Evolutionary conservation across 2,113 vertebrate genomes (phyloP).

Genomic region (Pluvialis apricaria): DNA sequence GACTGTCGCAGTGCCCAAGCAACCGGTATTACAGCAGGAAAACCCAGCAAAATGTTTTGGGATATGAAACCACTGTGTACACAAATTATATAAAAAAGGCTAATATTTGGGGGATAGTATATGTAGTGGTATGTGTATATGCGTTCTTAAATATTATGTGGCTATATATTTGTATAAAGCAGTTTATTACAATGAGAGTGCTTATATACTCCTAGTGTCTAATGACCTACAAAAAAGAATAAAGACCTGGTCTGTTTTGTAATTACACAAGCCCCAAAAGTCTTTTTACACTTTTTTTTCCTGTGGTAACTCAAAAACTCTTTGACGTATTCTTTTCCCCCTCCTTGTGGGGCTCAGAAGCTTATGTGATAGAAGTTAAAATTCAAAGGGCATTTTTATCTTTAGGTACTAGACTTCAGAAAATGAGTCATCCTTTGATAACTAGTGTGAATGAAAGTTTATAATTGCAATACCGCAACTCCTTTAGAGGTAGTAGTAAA

Average conservation of each 20-base stretch:
- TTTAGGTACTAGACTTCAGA: not conserved
- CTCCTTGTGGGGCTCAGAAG: not conserved
- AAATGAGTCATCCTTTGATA: not conserved
- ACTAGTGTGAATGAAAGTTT: conserved; percentile 15
- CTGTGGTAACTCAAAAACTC: not conserved
- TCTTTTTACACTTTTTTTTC: not conserved
- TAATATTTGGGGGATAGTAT: not conserved
- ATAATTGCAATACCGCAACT: not conserved
- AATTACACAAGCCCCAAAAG: not conserved
- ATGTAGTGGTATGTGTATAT: not conserved
- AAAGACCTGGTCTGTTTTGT: not conserved
- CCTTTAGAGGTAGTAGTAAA: not conserved
- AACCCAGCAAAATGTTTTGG: not conserved
- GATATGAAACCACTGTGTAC: not conserved
- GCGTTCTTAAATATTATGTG: not conserved
- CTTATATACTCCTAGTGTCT: not conserved
- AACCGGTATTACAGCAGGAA: not conserved
- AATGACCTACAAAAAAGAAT: conserved; percentile 1
- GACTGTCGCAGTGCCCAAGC: not conserved
- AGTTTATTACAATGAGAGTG: not conserved
- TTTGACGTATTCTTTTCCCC: not conserved
- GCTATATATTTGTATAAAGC: not conserved
- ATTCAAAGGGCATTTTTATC: conserved; percentile 7
- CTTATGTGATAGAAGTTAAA: not conserved
- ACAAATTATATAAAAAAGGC: not conserved